Base-by-base conservation (phyloP, 2,888 invertebrate genomes). In the Scrobipalpa costella region DNA sequence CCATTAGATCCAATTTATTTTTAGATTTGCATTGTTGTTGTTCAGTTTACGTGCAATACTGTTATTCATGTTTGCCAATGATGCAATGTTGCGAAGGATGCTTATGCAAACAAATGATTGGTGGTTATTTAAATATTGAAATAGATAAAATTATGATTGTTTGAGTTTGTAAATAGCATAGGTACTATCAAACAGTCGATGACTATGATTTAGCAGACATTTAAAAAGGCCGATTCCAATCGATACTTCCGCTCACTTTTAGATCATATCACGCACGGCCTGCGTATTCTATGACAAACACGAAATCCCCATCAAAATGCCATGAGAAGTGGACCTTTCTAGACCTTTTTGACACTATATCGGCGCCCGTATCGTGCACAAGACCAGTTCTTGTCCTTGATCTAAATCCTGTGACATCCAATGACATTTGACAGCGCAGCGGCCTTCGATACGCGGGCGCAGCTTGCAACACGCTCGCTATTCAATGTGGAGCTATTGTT, bases 361-460 rank as follows among this genome's bases (percentile, higher is more conserved):
- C 13, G 21, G 11, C 50, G 11, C 9, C 21, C 13, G 11, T 21
- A 13, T 52, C 50, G 50, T 52, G 50, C 50, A 21, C 50, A 52
- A 52, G 50, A 52, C 50, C 50, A 52, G 52, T 52, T 36, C 21
- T 40, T 55, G 67, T 68, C 68, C 68, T 67, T 71, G 69, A 68
- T 67, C 66, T 64, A 47, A 52, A 61, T 58, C 64, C 61, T 58
- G 65, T 50, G 64, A 64, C 65, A 62, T 68, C 66, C 67, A 63
- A 65, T 69, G 71, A 71, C 71, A 66, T 68, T 65, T 68, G 68
- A 65, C 70, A 66, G 66, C 55, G n/a, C 13, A 27, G 63, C 65
- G 68, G 66, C 72, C 72, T 72, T 72, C 21, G 68, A 62, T 61
- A 58, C 65, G 63, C 68, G 57, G 63, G 65, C 68, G 67, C 69